phyloP scores from a whole-genome alignment of 2,888 invertebrate genomes.

The Cyrtodaria siliqua region DNA sequence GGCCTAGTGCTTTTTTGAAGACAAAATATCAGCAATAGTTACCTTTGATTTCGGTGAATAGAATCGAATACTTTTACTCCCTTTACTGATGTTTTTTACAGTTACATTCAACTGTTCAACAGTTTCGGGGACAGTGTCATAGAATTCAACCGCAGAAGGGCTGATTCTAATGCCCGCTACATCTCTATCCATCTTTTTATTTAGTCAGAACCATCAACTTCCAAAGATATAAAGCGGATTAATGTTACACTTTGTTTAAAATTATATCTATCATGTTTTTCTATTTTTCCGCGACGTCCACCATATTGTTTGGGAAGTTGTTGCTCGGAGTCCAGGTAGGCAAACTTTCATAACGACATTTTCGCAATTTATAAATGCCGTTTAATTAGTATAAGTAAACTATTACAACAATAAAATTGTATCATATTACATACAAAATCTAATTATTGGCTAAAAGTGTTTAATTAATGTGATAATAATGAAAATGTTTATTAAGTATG shows the following conservation, averaged over 20 bases:
- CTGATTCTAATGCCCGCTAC: constrained; percentile 82
- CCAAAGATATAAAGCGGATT: background rate
- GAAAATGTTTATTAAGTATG: no score
- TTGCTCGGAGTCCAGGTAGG: constrained; percentile 76
- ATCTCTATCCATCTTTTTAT: constrained; percentile 79
- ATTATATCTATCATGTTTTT: background rate
- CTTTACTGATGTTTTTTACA: constrained; percentile 84
- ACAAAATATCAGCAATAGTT: no score
- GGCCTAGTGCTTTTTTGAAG: no score
- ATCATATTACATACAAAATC: no score
- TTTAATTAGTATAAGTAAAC: no score
- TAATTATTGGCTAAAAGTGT: no score
- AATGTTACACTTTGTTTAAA: background rate
- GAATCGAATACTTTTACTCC: constrained; percentile 82
- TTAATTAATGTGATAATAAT: no score
- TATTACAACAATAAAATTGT: no score
- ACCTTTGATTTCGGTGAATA: constrained; percentile 85
- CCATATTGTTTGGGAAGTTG: constrained; percentile 81
- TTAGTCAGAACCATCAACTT: background rate
- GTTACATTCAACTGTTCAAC: constrained; percentile 78
- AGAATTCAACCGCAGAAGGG: constrained; percentile 82
- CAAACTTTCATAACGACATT: constrained; percentile 24
- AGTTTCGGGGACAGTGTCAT: constrained; percentile 78
- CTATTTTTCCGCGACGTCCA: constrained; percentile 34
- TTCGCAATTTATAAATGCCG: constrained; percentile 37